Evolutionary conservation across 2,888 invertebrate genomes (phyloP), one percentile per base, ranked within the genome.

Genomic region (Zygogramma bicolorata): DNA sequence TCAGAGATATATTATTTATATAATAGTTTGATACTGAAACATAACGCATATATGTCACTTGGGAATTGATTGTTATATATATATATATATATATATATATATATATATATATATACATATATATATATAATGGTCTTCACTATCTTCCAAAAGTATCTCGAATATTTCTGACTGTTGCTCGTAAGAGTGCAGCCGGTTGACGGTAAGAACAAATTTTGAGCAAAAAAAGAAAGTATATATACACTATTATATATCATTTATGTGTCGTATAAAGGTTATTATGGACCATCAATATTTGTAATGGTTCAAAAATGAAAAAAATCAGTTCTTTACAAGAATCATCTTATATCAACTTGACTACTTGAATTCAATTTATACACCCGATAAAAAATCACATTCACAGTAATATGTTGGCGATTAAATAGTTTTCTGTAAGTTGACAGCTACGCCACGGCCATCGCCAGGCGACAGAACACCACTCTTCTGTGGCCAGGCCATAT

Each of bases 1-100:
- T 60, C 60, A 60, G 15, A 22, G 31, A 60, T 60, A 59, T 59
- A 59, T 59, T 20, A 46, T 46, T 15, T 46, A 46, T 0, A 46
- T 46, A 46, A 46, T 46, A 46, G 0, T 18, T 46, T 18, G n/a
- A 46, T 46, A 46, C 0, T 0, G 18, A 46, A 46, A 46, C 8
- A 46, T 38, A 38, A 38, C 38, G 10, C n/a, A n/a, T 46, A 46
- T 46, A 46, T n/a, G 20, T 46, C 46, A 46, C 20, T 46, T 46
- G 46, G 18, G 15, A 42, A 42, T 42, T 42, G n/a, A n/a, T n/a
- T n/a, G n/a, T n/a, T n/a, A n/a, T n/a, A n/a, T 6, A 31, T 31
- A 6, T 4, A 6, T 31, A 31, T 31, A n/a, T n/a, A n/a, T n/a
- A n/a, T n/a, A n/a, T n/a, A n/a, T n/a, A n/a, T n/a, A n/a, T n/a